These are phyloP conservation scores for Pterophyllum scalare DNA, from an alignment of 2,113 vertebrate species.

Conservation along the genomic window DNA sequence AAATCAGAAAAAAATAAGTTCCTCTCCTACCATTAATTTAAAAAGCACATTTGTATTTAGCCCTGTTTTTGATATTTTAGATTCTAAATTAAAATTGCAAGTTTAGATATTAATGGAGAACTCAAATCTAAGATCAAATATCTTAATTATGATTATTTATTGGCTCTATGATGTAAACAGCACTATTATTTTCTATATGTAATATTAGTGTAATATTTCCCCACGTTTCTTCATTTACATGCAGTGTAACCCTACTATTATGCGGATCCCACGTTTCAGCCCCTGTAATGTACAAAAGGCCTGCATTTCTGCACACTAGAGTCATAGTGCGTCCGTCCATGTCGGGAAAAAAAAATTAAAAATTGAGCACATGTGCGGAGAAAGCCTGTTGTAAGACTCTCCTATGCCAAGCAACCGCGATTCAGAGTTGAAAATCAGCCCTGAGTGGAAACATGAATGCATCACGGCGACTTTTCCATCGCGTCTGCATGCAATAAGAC, in stretches of 20 bases:
- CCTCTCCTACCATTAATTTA: neutral
- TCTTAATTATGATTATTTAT: neutral
- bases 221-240: neutral
- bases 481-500: conserved; percentile 58
- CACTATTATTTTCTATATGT: neutral
- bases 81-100: neutral
- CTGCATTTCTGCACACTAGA: conserved; percentile 43
- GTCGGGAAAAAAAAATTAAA: neutral
- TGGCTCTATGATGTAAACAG: neutral
- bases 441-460: conserved; percentile 59
- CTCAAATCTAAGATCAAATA: neutral
- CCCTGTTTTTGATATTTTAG: too few species aligned
- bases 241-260: conserved; percentile 23
- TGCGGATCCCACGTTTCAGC: conserved; percentile 48
- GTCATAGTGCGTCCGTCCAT: conserved; percentile 30
- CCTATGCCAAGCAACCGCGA: conserved; percentile 37
- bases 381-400: conserved; percentile 26
- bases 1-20: neutral
- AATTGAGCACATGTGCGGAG: conserved; percentile 57
- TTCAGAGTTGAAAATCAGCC: conserved; percentile 49
- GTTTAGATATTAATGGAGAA: neutral
- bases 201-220: neutral
- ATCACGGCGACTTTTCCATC: conserved; percentile 59
- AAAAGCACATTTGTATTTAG: neutral
- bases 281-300: conserved; percentile 10